A percentile compares a stretch with the other conserved stretches of the same genome.
These are phyloP conservation scores for Emmelina monodactyla DNA, from an alignment of 2,888 invertebrate genomes.

Conservation along the genomic window DNA sequence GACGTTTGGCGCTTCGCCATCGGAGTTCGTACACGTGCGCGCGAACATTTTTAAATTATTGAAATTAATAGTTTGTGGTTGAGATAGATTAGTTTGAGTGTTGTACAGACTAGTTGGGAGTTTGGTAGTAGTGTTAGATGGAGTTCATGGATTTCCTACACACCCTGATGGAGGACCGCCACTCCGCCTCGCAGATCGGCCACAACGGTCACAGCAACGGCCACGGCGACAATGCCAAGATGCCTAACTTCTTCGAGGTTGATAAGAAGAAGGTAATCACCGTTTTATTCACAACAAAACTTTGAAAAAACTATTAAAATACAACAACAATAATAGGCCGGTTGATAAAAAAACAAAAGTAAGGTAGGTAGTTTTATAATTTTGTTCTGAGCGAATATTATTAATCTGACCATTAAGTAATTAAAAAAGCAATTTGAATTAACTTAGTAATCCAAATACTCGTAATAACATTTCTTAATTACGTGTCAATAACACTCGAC, in stretches of 20 bases:
- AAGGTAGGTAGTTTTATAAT: no score
- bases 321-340: no score
- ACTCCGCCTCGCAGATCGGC: constrained; percentile 28
- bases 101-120: constrained; percentile 25
- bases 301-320: no score
- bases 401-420: no score
- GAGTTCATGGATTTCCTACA: constrained; percentile 54
- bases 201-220: no score
- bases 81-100: constrained; percentile 5
- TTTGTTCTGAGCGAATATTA: no score
- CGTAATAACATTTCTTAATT: no score
- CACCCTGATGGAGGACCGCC: constrained; percentile 44
- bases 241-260: constrained; percentile 56
- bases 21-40: constrained; percentile 39
- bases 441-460: no score
- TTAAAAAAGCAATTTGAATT: no score
- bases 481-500: no score
- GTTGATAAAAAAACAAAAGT: no score
- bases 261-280: constrained; percentile 55
- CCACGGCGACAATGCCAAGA: constrained; percentile 41
- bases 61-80: constrained; percentile 24
- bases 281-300: no score
- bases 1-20: constrained; percentile 54
- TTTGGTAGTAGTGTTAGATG: constrained; percentile 30
- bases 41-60: constrained; percentile 25